Evolutionary conservation across 2,888 invertebrate genomes (phyloP), one percentile per base, ranked within the genome.

Genomic region (Tuta absoluta): DNA sequence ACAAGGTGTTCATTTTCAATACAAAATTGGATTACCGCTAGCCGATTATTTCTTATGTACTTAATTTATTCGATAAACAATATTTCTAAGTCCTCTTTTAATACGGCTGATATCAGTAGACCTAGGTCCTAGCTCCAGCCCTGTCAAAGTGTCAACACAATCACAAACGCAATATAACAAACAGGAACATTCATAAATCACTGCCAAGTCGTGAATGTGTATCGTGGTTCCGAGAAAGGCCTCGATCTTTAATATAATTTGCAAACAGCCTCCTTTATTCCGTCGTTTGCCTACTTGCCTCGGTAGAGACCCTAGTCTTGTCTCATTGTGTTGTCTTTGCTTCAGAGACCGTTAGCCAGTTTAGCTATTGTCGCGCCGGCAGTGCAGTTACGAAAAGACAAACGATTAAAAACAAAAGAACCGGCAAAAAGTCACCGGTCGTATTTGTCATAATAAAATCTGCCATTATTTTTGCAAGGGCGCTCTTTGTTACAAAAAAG

Each of bases 301-400:
- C 8, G n/a, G n/a, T n/a, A n/a, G n/a, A n/a, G n/a, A n/a, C n/a
- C n/a, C n/a, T n/a, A 49, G 51, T 28, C 63, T 59, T 58, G 60
- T 66, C 66, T 56, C 63, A 66, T 66, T 66, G 66, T 66, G 45
- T 58, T 63, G 66, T 63, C 63, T 37, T 58, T 49, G 61, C 65
- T 60, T 38, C 37, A 48, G 24, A 64, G 24, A 64, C 66, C 66
- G 66, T 66, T 66, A 66, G 64, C 62, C 28, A 63, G 59, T 63
- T n/a, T 61, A 49, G 62, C 62, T 64, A 62, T 53, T 61, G 63
- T 66, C 64, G 58, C 61, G n/a, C 19, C 38, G 37, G 24, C 49
- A 24, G 56, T 53, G 33, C 23, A 28, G 38, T 51, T 65, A n/a
- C 53, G 62, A 66, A 62, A 12, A 21, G 38, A 23, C 51, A 7